phyloP scores from a whole-genome alignment of 2,113 vertebrate species.

The Triplophysa dalaica region DNA sequence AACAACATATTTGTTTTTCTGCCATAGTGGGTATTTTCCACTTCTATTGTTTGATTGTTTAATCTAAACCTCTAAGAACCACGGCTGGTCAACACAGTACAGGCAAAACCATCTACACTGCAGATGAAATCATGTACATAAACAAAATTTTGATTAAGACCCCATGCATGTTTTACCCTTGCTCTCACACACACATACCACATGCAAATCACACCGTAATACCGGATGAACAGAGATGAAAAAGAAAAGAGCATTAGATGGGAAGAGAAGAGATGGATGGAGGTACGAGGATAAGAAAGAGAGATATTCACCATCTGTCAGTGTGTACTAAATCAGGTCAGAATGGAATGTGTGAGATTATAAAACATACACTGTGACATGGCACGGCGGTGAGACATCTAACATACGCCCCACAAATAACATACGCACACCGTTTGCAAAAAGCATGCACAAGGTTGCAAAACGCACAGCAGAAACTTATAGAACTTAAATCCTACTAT shows the following conservation, averaged over 20 bases:
- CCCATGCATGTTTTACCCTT: background rate
- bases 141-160: slow-evolving; percentile 5
- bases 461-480: background rate
- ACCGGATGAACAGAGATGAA: background rate
- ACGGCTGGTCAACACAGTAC: background rate
- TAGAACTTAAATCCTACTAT: background rate
- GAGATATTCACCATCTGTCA: slow-evolving; percentile 42
- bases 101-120: background rate
- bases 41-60: no score
- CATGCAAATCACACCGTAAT: slow-evolving; percentile 12
- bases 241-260: background rate
- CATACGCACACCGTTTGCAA: background rate
- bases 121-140: background rate
- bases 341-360: slow-evolving; percentile 40
- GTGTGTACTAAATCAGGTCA: slow-evolving; percentile 42
- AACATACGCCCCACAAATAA: slow-evolving; percentile 24
- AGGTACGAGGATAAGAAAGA: slow-evolving; percentile 22
- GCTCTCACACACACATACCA: background rate
- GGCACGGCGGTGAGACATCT: slow-evolving; percentile 34
- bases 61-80: no score
- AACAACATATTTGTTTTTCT: background rate
- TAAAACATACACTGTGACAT: slow-evolving; percentile 36
- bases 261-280: background rate
- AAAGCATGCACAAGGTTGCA: background rate
- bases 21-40: no score